Evolutionary conservation across 23 tunicate species (phyloP).

Genomic region (Styela plicata): DNA sequence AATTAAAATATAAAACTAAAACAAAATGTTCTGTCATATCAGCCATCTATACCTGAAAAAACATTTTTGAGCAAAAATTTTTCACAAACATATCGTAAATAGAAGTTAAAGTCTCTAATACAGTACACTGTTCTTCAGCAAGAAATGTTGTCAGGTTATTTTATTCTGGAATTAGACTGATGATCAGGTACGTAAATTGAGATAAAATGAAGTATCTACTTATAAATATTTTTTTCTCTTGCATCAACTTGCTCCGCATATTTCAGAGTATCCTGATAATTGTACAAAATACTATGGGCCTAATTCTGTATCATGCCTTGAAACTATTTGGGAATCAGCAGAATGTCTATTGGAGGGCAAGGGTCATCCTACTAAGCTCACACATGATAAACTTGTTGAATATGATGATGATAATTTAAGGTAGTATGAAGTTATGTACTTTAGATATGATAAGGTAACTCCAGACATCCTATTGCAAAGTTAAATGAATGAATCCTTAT

Average conservation of each 20-base stretch:
- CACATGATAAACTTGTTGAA: background rate
- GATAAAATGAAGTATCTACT: no score
- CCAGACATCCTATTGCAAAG: no score
- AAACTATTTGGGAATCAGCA: constrained; percentile 26
- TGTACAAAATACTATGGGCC: constrained; percentile 25
- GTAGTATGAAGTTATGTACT: background rate
- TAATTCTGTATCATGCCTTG: constrained; percentile 27
- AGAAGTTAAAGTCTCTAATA: no score
- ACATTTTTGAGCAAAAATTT: no score
- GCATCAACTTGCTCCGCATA: no score
- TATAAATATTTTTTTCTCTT: background rate
- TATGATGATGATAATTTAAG: background rate
- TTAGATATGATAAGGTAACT: background rate
- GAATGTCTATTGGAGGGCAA: constrained; percentile 21
- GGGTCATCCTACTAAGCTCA: constrained; percentile 15
- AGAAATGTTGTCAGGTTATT: background rate
- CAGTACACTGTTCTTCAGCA: background rate
- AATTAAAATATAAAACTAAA: no score
- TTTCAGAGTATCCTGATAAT: constrained; percentile 14
- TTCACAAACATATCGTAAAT: no score
- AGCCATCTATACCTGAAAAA: no score
- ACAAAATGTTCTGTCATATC: no score
- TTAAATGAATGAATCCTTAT: no score
- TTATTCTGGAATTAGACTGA: background rate
- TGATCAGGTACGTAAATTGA: no score